Evolutionary conservation across 1,140 invertebrate genomes (phyloP).

Genomic region (Panagrolaimus sp.): DNA sequence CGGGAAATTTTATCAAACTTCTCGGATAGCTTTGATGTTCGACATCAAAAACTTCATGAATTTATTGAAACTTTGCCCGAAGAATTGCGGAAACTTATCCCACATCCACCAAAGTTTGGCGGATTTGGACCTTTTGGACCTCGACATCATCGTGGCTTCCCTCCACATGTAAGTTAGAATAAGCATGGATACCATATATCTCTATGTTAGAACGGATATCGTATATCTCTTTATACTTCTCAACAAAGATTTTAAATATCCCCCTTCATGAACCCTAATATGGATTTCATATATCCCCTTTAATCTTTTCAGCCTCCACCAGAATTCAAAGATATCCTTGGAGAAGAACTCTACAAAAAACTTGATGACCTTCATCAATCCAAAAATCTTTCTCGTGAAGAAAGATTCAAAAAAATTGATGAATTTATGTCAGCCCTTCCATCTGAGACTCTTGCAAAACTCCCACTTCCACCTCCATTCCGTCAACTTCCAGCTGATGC

Average conservation of each 20-base stretch:
- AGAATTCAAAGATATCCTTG: slow-evolving; percentile 37
- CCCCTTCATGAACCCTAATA: too few relatives aligned
- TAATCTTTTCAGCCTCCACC: slow-evolving; percentile 29
- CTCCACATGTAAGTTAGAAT: neutral
- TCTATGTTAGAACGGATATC: too few relatives aligned
- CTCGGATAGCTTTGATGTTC: neutral
- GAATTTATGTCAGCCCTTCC: slow-evolving; percentile 29
- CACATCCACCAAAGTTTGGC: neutral
- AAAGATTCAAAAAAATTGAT: slow-evolving; percentile 38
- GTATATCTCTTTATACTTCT: too few relatives aligned
- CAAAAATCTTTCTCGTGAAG: slow-evolving; percentile 21
- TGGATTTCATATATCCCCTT: too few relatives aligned
- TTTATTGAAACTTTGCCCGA: slow-evolving; percentile 20
- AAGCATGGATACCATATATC: too few relatives aligned
- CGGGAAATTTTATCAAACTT: slow-evolving; percentile 9
- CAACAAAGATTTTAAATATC: too few relatives aligned
- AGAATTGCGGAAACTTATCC: slow-evolving; percentile 10
- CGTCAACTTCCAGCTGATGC: slow-evolving; percentile 32
- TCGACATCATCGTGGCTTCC: slow-evolving; percentile 7
- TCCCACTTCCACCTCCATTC: slow-evolving; percentile 36
- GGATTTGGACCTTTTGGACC: neutral
- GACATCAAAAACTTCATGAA: neutral
- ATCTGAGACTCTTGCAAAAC: slow-evolving; percentile 34
- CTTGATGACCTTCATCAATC: slow-evolving; percentile 29
- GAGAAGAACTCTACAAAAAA: slow-evolving; percentile 24